Conservation (phyloP, 2,888 invertebrate species). For the Pseudococcus viburni region DNA sequence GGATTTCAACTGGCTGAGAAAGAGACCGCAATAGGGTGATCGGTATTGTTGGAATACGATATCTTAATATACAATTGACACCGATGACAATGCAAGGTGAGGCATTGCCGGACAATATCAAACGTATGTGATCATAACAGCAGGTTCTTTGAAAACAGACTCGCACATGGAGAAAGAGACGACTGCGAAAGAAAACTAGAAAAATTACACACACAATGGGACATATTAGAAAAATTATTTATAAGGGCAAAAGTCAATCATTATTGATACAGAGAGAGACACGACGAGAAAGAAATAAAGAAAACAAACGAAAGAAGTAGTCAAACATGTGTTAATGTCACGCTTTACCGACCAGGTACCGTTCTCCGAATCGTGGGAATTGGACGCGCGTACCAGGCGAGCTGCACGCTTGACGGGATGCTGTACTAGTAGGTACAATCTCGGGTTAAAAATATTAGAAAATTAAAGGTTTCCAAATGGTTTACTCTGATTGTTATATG, state of each 20-base stretch:
- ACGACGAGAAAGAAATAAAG: no score
- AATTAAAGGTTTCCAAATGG: conserved; percentile 49
- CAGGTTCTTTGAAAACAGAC: not conserved
- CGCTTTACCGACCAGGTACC: conserved; percentile 47
- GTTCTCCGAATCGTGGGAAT: conserved; percentile 42
- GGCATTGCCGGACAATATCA: not conserved
- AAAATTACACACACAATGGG: not conserved
- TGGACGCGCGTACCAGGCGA: conserved; percentile 27
- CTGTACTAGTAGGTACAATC: not conserved
- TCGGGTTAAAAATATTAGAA: conserved; percentile 26
- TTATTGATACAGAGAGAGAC: conserved; percentile 39
- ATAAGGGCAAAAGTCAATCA: conserved; percentile 54
- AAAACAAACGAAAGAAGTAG: conserved; percentile 1
- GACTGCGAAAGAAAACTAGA: not conserved
- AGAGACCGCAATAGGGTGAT: not conserved
- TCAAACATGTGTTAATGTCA: conserved; percentile 57
- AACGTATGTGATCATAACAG: not conserved
- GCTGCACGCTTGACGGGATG: conserved; percentile 47
- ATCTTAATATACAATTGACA: conserved; percentile 16
- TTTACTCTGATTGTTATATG: not conserved
- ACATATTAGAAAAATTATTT: conserved; percentile 34
- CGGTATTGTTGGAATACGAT: not conserved
- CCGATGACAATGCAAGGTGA: not conserved
- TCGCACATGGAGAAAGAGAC: not conserved
- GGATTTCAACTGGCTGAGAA: not conserved